Conservation (phyloP, 53 echinoderm and acorn worm species). For the Antedon mediterranea region DNA sequence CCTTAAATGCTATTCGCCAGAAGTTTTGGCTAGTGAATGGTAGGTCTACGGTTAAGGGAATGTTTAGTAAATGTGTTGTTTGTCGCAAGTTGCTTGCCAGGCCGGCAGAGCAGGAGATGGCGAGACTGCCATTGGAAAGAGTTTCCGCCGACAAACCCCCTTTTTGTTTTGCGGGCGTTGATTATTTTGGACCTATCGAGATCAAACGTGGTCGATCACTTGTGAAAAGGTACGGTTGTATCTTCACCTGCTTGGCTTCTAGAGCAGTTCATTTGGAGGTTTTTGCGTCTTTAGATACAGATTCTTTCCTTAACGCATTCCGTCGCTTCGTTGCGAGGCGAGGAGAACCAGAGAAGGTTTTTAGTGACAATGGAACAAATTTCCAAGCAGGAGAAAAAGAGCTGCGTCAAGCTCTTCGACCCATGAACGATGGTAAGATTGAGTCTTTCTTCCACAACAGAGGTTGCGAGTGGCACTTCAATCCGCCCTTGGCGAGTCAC, state of each 20-base stretch:
- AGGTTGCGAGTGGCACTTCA: conserved; percentile 15
- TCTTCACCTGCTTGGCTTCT: conserved; percentile 8
- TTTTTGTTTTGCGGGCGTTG: neutral
- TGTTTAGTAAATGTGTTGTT: conserved; percentile 1
- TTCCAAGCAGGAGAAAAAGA: conserved; percentile 9
- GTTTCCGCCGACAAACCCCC: conserved; percentile 8
- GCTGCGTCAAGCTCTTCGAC: conserved; percentile 4
- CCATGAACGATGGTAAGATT: neutral
- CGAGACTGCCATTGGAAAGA: neutral
- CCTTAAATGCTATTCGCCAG: neutral
- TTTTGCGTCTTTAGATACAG: conserved; percentile 7
- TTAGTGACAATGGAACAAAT: conserved; percentile 11
- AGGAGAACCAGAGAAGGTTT: conserved; percentile 5
- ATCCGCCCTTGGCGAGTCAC: neutral
- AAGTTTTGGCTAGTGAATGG: conserved; percentile 6
- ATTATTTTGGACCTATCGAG: conserved; percentile 10
- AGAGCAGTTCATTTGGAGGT: conserved; percentile 15
- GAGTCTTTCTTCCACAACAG: neutral
- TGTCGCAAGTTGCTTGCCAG: neutral
- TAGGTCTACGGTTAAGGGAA: neutral
- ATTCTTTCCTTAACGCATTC: conserved; percentile 13
- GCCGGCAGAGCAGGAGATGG: conserved; percentile 9
- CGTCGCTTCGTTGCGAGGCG: conserved; percentile 13
- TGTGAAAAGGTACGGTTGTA: conserved; percentile 18
- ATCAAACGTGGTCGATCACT: conserved; percentile 4